These are phyloP conservation scores for Uloborus diversus DNA, from an alignment of 1,140 invertebrate species.

Conservation along the genomic window DNA sequence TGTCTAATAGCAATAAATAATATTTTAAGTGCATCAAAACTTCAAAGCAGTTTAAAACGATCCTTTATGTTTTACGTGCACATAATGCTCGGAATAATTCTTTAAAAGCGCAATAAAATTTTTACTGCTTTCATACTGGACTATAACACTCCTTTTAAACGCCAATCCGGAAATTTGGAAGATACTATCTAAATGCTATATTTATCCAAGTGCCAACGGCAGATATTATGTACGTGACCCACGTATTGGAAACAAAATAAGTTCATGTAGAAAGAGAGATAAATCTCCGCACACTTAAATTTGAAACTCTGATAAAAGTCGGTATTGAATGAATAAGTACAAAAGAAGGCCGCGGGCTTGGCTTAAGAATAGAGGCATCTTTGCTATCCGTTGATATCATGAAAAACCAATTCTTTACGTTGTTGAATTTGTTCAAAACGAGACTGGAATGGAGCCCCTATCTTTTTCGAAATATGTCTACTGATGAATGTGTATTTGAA, in stretches of 20 bases:
- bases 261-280: neutral
- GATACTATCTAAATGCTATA: neutral
- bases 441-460: too few relatives aligned
- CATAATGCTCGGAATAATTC: neutral
- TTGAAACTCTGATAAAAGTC: neutral
- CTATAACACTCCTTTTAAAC: neutral
- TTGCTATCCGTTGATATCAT: too few relatives aligned
- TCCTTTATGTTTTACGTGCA: neutral
- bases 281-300: neutral
- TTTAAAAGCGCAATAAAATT: neutral
- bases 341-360: too few relatives aligned
- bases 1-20: neutral
- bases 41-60: neutral
- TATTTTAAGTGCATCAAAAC: neutral
- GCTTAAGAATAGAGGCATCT: too few relatives aligned
- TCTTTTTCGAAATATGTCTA: too few relatives aligned
- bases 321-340: neutral
- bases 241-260: neutral
- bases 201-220: neutral
- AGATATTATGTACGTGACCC: neutral
- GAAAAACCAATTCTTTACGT: too few relatives aligned
- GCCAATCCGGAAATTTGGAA: neutral
- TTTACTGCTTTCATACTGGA: neutral
- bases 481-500: too few relatives aligned
- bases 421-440: too few relatives aligned